These are phyloP conservation scores for Fulmarus glacialis DNA, from an alignment of 2,113 vertebrate species.

Conservation along the genomic window DNA sequence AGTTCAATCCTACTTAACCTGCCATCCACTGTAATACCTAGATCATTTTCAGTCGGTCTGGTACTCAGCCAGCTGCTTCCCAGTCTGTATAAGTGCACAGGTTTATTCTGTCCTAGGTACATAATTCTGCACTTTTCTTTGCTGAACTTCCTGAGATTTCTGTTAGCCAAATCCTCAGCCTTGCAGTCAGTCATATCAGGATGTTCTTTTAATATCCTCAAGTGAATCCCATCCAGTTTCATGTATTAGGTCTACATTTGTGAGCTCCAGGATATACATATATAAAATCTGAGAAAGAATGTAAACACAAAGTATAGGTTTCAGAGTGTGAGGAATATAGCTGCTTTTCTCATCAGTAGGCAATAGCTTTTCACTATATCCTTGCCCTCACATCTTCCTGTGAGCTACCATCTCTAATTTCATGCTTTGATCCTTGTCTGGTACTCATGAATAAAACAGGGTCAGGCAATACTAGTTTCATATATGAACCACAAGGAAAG, in stretches of 20 bases:
- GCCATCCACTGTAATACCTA: background rate
- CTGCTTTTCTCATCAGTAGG: constrained; percentile 14
- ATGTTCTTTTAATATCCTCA: background rate
- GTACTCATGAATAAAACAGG: constrained; percentile 15
- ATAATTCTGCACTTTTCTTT: background rate
- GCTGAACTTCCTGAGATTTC: background rate
- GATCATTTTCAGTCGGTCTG: background rate
- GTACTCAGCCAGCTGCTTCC: background rate
- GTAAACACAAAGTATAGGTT: background rate
- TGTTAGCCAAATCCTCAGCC: background rate
- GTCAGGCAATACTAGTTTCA: background rate
- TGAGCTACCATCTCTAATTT: background rate
- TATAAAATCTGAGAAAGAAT: background rate
- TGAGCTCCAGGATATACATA: background rate
- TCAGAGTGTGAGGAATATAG: background rate
- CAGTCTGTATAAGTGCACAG: background rate
- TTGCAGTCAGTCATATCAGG: background rate
- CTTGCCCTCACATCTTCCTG: background rate
- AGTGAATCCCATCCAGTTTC: background rate
- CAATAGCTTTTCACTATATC: background rate
- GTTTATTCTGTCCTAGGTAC: background rate
- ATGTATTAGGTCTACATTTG: background rate
- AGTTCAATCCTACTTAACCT: background rate
- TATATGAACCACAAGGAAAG: background rate
- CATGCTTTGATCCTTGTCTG: constrained; percentile 9